Conservation (phyloP, 2,113 vertebrate genomes). For the Hemicordylus capensis region DNA sequence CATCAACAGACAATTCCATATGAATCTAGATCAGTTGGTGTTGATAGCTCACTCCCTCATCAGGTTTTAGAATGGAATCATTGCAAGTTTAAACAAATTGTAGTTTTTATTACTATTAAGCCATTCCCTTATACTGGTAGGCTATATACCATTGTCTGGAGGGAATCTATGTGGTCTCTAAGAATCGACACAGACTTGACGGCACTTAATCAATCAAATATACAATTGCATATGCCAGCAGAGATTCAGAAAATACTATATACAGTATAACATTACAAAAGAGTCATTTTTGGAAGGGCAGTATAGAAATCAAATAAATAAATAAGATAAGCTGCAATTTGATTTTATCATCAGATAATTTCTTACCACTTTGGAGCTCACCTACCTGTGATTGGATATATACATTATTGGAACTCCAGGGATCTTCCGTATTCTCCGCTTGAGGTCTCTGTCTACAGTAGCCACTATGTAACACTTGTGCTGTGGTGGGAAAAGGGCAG, state of each 20-base stretch:
- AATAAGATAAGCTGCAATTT: not conserved
- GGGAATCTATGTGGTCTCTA: no score
- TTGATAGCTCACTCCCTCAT: not conserved
- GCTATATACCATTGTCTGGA: no score
- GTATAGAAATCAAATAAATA: not conserved
- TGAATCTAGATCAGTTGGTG: not conserved
- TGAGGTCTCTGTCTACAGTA: constrained; percentile 96
- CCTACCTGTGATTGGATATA: constrained; percentile 96
- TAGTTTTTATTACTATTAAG: not conserved
- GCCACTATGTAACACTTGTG: constrained; percentile 99
- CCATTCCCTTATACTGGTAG: not conserved
- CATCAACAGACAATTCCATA: not conserved
- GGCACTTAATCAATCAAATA: no score
- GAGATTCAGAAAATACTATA: not conserved
- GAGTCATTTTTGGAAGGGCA: no score
- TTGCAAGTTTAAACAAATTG: not conserved
- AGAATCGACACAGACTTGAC: no score
- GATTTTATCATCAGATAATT: not conserved
- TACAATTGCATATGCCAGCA: not conserved
- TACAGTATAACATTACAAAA: no score
- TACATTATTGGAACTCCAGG: constrained; percentile 99
- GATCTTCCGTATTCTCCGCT: constrained; percentile 94
- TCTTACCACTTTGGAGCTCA: constrained; percentile 7
- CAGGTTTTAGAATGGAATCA: not conserved
- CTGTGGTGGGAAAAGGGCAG: constrained; percentile 67